Evolutionary conservation across 2,113 vertebrate species (phyloP).

Genomic region (Podilymbus podiceps): DNA sequence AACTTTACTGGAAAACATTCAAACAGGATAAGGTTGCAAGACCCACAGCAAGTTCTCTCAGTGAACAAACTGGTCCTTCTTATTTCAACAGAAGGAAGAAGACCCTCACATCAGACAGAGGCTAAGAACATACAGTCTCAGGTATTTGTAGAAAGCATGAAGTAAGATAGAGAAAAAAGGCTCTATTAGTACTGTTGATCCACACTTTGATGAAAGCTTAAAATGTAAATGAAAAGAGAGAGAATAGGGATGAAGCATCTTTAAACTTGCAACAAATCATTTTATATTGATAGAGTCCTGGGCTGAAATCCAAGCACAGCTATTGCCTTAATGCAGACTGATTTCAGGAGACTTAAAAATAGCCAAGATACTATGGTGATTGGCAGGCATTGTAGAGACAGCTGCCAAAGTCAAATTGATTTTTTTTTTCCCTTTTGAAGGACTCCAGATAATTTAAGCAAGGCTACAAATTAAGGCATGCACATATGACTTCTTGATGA

Average conservation of each 20-base stretch:
- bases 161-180: background rate
- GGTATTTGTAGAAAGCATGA: background rate
- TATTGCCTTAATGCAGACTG: conserved; percentile 72
- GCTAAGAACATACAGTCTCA: background rate
- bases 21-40: background rate
- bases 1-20: background rate
- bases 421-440: conserved; percentile 59
- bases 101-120: background rate
- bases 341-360: conserved; percentile 74
- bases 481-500: background rate
- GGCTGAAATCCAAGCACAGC: conserved; percentile 70
- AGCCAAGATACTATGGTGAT: conserved; percentile 64
- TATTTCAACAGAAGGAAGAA: background rate
- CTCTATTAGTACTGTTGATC: conserved; percentile 16
- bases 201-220: conserved; percentile 54
- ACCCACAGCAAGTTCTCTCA: background rate
- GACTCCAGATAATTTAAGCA: conserved; percentile 51
- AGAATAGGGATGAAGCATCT: conserved; percentile 61
- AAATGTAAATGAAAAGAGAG: conserved; percentile 68
- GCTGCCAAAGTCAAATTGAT: conserved; percentile 72
- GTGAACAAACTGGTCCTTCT: background rate
- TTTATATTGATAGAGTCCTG: conserved; percentile 73
- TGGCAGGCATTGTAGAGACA: conserved; percentile 58
- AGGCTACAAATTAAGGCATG: conserved; percentile 17
- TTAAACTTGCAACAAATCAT: conserved; percentile 73